Conservation (phyloP, 2,113 vertebrate genomes). For the Tringa solitaria region DNA sequence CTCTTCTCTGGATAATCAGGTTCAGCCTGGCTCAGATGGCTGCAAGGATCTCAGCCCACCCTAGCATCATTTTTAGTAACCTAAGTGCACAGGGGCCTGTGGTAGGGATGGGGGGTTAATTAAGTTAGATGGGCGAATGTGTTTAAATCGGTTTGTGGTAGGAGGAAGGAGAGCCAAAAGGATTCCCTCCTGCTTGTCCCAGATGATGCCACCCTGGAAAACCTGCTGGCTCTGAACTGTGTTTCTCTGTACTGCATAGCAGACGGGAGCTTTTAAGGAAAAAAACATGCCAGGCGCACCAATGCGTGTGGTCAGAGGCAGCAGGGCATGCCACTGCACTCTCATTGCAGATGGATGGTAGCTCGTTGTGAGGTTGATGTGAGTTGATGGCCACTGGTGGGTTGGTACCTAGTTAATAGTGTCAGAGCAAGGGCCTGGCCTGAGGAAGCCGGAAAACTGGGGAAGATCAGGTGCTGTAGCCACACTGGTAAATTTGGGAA, state of each 20-base stretch:
- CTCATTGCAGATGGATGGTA: background rate
- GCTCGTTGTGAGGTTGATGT: background rate
- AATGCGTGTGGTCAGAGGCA: fast-evolving
- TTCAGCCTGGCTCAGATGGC: background rate
- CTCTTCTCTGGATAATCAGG: no score
- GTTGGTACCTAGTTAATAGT: background rate
- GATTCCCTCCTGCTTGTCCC: background rate
- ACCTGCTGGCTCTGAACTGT: background rate
- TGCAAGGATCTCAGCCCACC: background rate
- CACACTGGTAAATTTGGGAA: background rate
- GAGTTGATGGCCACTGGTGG: background rate
- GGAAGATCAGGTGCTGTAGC: background rate
- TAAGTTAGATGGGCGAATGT: background rate
- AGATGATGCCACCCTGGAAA: background rate
- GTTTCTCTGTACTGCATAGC: background rate
- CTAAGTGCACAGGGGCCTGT: fast-evolving
- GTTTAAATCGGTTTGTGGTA: background rate
- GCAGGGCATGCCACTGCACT: fast-evolving
- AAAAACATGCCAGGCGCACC: background rate
- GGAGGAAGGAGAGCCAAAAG: background rate
- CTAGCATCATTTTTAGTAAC: background rate
- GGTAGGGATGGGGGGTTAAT: background rate
- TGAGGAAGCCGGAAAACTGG: background rate
- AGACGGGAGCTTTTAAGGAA: background rate
- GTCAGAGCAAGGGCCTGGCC: background rate